Percentiles rank a stretch among this genome's conserved stretches.
These are phyloP conservation scores for Chrysemys picta DNA, from an alignment of 2,113 vertebrate genomes.

Conservation along the genomic window DNA sequence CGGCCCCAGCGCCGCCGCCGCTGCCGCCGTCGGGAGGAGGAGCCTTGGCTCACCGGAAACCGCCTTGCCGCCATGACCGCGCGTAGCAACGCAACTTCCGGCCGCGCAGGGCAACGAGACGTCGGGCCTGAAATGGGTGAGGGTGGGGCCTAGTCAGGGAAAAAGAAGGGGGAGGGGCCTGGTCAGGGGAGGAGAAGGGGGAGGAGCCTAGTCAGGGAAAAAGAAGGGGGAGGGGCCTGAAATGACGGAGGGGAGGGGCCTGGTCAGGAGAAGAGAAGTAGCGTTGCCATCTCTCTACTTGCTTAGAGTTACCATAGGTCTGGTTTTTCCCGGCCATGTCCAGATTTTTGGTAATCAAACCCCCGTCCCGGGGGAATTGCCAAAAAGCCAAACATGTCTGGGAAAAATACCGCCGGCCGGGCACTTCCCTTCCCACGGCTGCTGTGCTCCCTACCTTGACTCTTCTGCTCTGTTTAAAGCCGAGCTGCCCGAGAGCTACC, in stretches of 20 bases:
- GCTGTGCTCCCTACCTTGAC: too few relatives aligned
- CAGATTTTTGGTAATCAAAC: too few relatives aligned
- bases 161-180: not conserved
- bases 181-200: not conserved
- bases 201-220: not conserved
- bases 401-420: too few relatives aligned
- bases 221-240: not conserved
- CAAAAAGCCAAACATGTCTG: too few relatives aligned
- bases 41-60: not conserved
- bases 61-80: not conserved
- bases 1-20: not conserved
- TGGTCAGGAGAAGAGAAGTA: not conserved
- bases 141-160: not conserved
- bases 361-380: too few relatives aligned
- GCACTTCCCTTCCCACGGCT: too few relatives aligned
- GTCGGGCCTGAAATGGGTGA: not conserved
- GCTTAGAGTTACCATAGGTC: not conserved
- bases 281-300: not conserved
- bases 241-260: too few relatives aligned
- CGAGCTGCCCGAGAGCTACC: too few relatives aligned
- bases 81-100: not conserved
- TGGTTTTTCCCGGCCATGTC: too few relatives aligned
- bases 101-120: not conserved
- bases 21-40: not conserved
- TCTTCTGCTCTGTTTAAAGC: too few relatives aligned